Evolutionary conservation across 2,113 vertebrate genomes (phyloP).

Genomic region (Chaetura pelagica): DNA sequence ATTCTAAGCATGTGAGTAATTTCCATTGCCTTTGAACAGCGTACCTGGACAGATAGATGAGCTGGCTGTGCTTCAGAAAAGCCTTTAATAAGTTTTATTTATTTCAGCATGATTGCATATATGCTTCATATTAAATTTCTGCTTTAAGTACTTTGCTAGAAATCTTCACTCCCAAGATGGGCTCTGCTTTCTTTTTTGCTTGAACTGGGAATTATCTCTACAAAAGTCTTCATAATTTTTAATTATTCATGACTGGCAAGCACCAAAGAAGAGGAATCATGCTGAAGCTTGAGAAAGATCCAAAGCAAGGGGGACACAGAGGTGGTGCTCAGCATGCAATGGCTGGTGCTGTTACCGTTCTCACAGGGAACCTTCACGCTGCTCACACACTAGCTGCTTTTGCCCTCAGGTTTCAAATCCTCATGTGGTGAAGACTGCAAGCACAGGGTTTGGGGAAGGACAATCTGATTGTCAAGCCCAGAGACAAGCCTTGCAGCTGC

Average conservation of each 20-base stretch:
- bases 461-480: not conserved
- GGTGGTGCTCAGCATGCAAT: accelerated
- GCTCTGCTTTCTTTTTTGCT: not conserved
- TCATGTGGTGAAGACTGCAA: accelerated
- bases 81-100: not conserved
- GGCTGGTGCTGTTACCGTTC: accelerated
- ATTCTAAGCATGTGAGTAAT: not conserved
- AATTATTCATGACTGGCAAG: not conserved
- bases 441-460: not conserved
- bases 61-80: not conserved
- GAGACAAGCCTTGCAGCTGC: not conserved
- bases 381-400: accelerated
- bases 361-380: accelerated
- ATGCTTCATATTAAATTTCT: not conserved
- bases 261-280: not conserved
- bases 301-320: not conserved
- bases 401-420: not conserved
- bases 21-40: not conserved
- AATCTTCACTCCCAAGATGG: not conserved
- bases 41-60: not conserved
- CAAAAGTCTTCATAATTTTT: not conserved
- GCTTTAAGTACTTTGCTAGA: not conserved
- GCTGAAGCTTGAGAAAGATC: not conserved
- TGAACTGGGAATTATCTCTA: not conserved
- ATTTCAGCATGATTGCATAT: not conserved